A percentile compares a stretch with the other conserved stretches of the same genome.
Conservation (phyloP, 2,888 invertebrate species). For the Chymomyza fuscimana region DNA sequence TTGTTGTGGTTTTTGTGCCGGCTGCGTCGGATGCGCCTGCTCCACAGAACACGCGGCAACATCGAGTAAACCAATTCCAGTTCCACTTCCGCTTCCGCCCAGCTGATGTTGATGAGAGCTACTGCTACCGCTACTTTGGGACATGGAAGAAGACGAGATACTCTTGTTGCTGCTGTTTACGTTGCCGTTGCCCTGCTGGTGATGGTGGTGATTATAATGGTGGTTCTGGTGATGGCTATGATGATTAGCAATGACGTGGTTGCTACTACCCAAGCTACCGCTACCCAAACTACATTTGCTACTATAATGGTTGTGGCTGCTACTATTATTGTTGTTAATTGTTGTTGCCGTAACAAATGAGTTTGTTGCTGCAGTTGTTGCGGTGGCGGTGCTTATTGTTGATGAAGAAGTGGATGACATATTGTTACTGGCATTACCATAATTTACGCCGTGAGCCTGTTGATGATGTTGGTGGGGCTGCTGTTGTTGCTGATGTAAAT, state of each 20-base stretch:
- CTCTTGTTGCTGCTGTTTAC: constrained; percentile 32
- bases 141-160: constrained; percentile 21
- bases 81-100: constrained; percentile 68
- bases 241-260: constrained; percentile 52
- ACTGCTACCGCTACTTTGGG: constrained; percentile 24
- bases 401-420: constrained; percentile 43
- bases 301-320: constrained; percentile 29
- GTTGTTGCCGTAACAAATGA: constrained; percentile 32
- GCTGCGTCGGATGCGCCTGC: constrained; percentile 40
- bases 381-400: constrained; percentile 18
- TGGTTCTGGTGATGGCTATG: constrained; percentile 48
- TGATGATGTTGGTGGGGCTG: constrained; percentile 80
- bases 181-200: constrained; percentile 34
- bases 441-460: constrained; percentile 62
- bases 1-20: constrained; percentile 47
- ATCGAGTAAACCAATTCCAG: constrained; percentile 68
- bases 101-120: constrained; percentile 32
- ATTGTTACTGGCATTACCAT: constrained; percentile 63
- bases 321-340: constrained; percentile 25
- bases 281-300: constrained; percentile 33
- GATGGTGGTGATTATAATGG: constrained; percentile 46
- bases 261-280: constrained; percentile 38
- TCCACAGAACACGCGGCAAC: constrained; percentile 37
- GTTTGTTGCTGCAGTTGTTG: constrained; percentile 18
- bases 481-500: constrained; percentile 78